phyloP scores from a whole-genome alignment of 1,140 invertebrate species.

The Paraescarpia echinospica region DNA sequence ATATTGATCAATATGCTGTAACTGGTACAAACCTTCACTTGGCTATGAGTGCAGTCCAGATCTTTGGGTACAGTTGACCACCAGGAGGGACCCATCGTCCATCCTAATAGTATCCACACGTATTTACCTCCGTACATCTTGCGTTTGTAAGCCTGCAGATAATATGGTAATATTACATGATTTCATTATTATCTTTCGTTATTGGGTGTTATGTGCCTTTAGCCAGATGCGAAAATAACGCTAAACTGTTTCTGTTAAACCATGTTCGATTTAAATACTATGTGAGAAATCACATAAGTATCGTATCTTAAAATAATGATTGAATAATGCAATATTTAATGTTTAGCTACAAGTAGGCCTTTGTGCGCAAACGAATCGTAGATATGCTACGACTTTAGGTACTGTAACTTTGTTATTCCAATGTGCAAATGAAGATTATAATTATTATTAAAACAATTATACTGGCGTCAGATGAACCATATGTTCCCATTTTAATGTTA shows the following conservation, averaged over 20 bases:
- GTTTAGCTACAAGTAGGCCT: not conserved
- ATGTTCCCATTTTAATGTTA: no score
- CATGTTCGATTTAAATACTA: not conserved
- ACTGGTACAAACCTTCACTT: not conserved
- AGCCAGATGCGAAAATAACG: no score
- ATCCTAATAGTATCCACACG: not conserved
- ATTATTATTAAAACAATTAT: not conserved
- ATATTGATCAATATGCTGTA: not conserved
- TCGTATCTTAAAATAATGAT: no score
- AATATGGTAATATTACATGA: no score
- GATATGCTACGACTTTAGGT: not conserved
- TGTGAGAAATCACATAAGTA: not conserved
- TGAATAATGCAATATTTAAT: no score
- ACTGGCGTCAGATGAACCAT: not conserved
- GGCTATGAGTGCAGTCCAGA: not conserved
- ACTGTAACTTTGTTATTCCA: not conserved
- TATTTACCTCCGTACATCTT: not conserved
- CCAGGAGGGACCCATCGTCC: not conserved
- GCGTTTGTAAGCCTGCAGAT: not conserved
- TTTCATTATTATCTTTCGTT: no score
- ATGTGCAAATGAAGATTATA: no score
- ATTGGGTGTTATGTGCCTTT: no score
- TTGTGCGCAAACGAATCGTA: not conserved
- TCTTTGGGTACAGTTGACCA: not conserved
- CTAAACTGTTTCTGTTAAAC: not conserved